Base-by-base conservation (phyloP, 2,113 vertebrate species). In the Suncus etruscus region DNA sequence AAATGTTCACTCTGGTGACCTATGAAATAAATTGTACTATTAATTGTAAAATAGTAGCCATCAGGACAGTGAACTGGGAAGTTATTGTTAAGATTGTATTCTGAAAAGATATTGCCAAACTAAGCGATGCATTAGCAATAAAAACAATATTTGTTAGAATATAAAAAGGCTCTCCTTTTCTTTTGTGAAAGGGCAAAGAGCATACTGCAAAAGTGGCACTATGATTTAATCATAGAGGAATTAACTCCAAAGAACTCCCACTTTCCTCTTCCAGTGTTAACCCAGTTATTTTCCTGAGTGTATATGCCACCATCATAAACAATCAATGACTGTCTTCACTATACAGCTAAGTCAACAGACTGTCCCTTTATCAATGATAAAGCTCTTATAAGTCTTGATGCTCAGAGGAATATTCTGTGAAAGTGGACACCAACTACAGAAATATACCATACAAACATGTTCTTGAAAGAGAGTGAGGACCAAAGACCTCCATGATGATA, bases 121-220 rank as follows among this genome's bases (percentile, higher is more conserved):
- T 83, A 51, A 69, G 20, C 86, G n/a, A 76, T 65, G 70, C 86
- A 70, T 27, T 89, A 50, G 6, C 54, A 90, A 76, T 51, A 32
- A 72, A 87, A 73, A 2, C 6, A 81, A 25, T 79, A 2, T 31
- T 29, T 80, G 20, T 51, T 32, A 84, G 24, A 47, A 51, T 50
- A 32, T 32, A 76, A 65, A 45, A n/a, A 89, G 22, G 1, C 61
- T 83, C 51, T 86, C 18, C n/a, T 75, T 78, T 65, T 32, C 47
- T 83, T 78, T 27, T 16, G 7, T 91, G 11, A 47, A 81, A 72
- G 63, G 8, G 12, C 32, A 72, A n/a, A 77, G 82, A 91, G 87
- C 69, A 54, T 11, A 45, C 58, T 20, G 16, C 22, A 83, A 63
- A 32, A 9, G 48, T 27, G 66, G 4, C 1, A 11, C 12, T 6